phyloP scores from a whole-genome alignment of 1,140 invertebrate species.

The Ephestia elutella region DNA sequence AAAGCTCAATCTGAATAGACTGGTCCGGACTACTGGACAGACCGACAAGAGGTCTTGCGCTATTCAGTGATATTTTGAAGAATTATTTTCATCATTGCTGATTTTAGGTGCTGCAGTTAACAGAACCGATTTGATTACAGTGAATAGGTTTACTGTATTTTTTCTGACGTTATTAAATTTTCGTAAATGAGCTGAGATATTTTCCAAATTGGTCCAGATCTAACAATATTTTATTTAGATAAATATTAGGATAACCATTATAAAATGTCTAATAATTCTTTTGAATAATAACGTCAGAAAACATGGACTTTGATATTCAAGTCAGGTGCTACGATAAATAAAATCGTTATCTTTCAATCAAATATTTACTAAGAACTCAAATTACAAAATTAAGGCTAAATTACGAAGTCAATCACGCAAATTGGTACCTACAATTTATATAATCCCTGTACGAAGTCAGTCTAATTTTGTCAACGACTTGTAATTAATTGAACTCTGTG shows the following conservation, averaged over 20 bases:
- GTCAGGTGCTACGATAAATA: slow-evolving; percentile 20
- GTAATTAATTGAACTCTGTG: neutral
- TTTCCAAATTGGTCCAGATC: no score
- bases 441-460: neutral
- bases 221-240: no score
- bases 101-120: neutral
- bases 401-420: slow-evolving; percentile 12
- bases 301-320: neutral
- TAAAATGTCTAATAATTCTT: no score
- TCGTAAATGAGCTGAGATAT: no score
- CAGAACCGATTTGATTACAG: neutral
- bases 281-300: neutral
- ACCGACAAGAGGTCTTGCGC: slow-evolving; percentile 61
- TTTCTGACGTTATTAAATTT: neutral
- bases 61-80: slow-evolving; percentile 56
- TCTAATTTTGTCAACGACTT: neutral
- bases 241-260: no score
- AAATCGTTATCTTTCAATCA: neutral
- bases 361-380: slow-evolving; percentile 2
- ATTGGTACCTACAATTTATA: slow-evolving; percentile 16
- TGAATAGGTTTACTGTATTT: neutral
- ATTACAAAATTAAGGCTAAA: slow-evolving; percentile 12
- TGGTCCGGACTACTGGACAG: slow-evolving; percentile 55
- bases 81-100: neutral
- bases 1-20: slow-evolving; percentile 65